phyloP scores from a whole-genome alignment of 37 sponge, comb jelly and placozoan genomes.

The Bolinopsis microptera region DNA sequence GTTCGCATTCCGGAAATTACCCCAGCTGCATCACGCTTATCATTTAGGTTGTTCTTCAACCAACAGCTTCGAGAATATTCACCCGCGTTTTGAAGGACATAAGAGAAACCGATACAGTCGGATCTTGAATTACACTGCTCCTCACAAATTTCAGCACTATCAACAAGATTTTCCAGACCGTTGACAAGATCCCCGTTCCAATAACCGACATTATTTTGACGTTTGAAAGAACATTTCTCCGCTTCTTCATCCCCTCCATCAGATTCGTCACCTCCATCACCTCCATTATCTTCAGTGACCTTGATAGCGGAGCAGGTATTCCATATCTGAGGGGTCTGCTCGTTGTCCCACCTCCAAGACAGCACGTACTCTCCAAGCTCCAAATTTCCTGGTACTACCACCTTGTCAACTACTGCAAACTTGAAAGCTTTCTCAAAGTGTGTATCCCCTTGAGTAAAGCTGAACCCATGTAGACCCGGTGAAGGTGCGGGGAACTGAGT shows the following conservation, averaged over 20 bases:
- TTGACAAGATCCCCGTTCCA: background rate
- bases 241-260: background rate
- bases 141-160: background rate
- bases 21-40: background rate
- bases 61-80: conserved; percentile 9
- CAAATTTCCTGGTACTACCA: background rate
- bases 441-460: background rate
- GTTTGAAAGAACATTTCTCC: background rate
- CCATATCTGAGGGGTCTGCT: conserved; percentile 35
- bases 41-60: conserved; percentile 3
- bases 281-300: background rate
- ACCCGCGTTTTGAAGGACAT: background rate
- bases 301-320: conserved; percentile 17
- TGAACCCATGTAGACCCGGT: conserved; percentile 22
- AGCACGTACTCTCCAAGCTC: background rate
- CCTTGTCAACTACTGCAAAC: conserved; percentile 18
- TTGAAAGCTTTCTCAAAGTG: background rate
- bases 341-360: conserved; percentile 51
- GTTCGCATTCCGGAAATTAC: background rate
- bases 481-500: conserved; percentile 18
- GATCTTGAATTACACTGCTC: background rate
- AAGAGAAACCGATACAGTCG: conserved; percentile 7
- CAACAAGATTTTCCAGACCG: background rate
- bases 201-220: background rate
- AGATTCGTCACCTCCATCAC: background rate